Evolutionary conservation across 2,888 invertebrate genomes (phyloP).

Genomic region (Protula sp.): DNA sequence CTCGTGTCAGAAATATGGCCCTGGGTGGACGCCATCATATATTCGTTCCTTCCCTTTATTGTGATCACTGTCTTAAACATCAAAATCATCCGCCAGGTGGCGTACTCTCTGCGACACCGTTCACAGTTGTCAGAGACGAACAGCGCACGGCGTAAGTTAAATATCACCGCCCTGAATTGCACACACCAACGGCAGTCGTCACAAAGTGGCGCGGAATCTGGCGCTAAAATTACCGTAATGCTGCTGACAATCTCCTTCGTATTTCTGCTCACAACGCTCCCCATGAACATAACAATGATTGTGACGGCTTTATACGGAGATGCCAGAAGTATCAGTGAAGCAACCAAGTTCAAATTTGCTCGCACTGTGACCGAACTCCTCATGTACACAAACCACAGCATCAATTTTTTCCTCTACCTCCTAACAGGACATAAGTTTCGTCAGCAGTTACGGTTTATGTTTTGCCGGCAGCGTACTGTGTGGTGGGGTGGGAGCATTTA

Average conservation of each 20-base stretch:
- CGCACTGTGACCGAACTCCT: constrained; percentile 19
- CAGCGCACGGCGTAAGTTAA: background rate
- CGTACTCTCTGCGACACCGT: background rate
- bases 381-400: constrained; percentile 22
- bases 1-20: constrained; percentile 37
- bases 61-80: constrained; percentile 37
- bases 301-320: constrained; percentile 5
- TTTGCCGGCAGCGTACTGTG: no score
- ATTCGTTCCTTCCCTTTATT: constrained; percentile 43
- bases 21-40: constrained; percentile 43
- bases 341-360: constrained; percentile 11
- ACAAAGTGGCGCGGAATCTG: constrained; percentile 3
- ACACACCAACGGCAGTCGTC: background rate
- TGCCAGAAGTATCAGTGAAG: background rate
- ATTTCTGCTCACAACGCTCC: constrained; percentile 21
- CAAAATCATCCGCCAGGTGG: constrained; percentile 30
- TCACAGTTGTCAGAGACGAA: background rate
- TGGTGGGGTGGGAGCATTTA: background rate
- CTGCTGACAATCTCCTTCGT: constrained; percentile 18
- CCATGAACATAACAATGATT: constrained; percentile 17
- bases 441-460: constrained; percentile 11
- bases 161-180: no score
- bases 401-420: constrained; percentile 24
- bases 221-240: constrained; percentile 18
- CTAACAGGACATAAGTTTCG: constrained; percentile 23